Evolutionary conservation across 2,797 vertebrate species (phyloP).

Genomic region (Ctenopoma kingsleyae): DNA sequence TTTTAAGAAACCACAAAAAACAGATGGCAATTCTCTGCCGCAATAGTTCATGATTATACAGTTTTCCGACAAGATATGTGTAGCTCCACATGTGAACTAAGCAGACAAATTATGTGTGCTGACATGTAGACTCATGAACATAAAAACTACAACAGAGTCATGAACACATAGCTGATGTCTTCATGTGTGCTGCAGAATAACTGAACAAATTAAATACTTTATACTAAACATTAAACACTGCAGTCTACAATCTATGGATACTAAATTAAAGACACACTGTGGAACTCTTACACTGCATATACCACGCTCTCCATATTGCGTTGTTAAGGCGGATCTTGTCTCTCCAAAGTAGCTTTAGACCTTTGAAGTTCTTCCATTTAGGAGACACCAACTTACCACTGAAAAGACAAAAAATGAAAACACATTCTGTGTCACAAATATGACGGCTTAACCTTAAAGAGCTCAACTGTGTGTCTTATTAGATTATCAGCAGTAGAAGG

Average conservation of each 20-base stretch:
- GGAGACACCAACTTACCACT: constrained; percentile 97
- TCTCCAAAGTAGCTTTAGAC: constrained; percentile 96
- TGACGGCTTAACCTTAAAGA: neutral
- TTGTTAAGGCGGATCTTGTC: constrained; percentile 99
- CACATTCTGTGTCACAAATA: neutral
- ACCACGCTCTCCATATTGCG: constrained; percentile 99
- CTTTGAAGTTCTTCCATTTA: constrained; percentile 99
- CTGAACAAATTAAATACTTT: neutral
- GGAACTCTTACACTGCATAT: constrained; percentile 94
- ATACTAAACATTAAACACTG: constrained; percentile 3
- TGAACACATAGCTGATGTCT: neutral
- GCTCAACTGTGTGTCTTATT: neutral
- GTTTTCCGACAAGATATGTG: too few relatives aligned
- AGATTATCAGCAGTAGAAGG: neutral
- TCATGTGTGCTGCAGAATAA: neutral
- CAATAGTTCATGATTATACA: neutral
- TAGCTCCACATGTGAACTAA: too few relatives aligned
- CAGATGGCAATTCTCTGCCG: neutral
- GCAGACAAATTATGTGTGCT: too few relatives aligned
- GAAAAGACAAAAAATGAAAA: constrained; percentile 36
- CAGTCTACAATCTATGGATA: neutral
- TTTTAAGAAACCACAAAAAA: neutral
- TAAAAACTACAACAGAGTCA: too few relatives aligned
- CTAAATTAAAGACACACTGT: neutral
- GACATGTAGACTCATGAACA: too few relatives aligned